Conservation (phyloP, 64 coral and sea anemone species). For the Porites lutea region DNA sequence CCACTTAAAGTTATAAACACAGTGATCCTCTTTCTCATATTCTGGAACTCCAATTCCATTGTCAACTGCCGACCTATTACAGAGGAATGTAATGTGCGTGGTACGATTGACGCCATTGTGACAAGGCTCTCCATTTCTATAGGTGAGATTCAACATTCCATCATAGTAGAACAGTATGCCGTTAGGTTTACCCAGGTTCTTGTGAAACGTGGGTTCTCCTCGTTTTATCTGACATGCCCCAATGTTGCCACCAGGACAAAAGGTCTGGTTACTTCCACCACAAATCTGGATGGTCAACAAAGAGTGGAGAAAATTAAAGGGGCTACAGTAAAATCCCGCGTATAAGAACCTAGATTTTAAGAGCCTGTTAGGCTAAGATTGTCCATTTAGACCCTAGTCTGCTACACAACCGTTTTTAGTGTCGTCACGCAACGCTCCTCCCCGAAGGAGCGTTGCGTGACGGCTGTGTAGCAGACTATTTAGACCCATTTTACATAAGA, state of each 20-base stretch:
- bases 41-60: conserved; percentile 41
- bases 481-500: too few relatives aligned
- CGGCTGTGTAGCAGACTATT: too few relatives aligned
- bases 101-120: neutral
- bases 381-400: too few relatives aligned
- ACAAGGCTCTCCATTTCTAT: conserved; percentile 56
- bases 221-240: conserved; percentile 50
- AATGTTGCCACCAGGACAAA: conserved; percentile 20
- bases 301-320: neutral
- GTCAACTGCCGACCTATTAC: conserved; percentile 23
- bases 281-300: conserved; percentile 42
- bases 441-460: too few relatives aligned
- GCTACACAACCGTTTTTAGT: too few relatives aligned
- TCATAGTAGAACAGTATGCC: conserved; percentile 77
- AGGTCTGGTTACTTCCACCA: conserved; percentile 5
- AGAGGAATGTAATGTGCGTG: conserved; percentile 82
- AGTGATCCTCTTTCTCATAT: conserved; percentile 69
- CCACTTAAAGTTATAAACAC: conserved; percentile 86
- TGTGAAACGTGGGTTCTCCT: neutral
- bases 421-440: too few relatives aligned
- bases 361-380: too few relatives aligned
- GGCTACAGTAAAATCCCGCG: too few relatives aligned
- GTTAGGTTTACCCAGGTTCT: conserved; percentile 41
- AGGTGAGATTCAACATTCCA: conserved; percentile 85
- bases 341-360: too few relatives aligned